These are phyloP conservation scores for Drosophila sucinea DNA, from an alignment of 1,140 invertebrate species.

Conservation along the genomic window DNA sequence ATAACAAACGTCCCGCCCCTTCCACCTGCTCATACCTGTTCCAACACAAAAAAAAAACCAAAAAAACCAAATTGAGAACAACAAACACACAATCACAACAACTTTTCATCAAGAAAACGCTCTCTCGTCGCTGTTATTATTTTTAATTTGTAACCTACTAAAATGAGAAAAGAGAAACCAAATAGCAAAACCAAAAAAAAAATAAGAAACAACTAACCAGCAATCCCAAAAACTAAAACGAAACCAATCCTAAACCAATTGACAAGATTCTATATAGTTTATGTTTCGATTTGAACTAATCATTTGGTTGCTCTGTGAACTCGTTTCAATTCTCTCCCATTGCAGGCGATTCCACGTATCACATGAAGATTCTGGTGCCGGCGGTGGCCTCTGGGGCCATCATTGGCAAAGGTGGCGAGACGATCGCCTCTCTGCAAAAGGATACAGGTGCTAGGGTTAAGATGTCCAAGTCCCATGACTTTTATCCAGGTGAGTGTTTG, in stretches of 20 bases:
- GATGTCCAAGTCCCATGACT: conserved; percentile 99
- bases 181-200: conserved; percentile 17
- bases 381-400: conserved; percentile 98
- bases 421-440: conserved; percentile 98
- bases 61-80: background rate
- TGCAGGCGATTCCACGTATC: conserved; percentile 90
- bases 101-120: conserved; percentile 25
- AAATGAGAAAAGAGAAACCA: conserved; percentile 26
- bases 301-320: conserved; percentile 44
- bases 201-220: conserved; percentile 14
- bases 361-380: conserved; percentile 98
- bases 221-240: conserved; percentile 12
- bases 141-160: conserved; percentile 73
- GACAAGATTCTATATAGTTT: conserved; percentile 21
- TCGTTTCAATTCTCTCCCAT: conserved; percentile 49
- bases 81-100: conserved; percentile 18
- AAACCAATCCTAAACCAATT: conserved; percentile 26
- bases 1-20: conserved; percentile 24
- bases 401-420: conserved; percentile 98
- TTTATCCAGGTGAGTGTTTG: conserved; percentile 93
- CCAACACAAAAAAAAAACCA: conserved; percentile 18
- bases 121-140: conserved; percentile 72
- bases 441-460: conserved; percentile 97
- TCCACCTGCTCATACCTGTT: conserved; percentile 39
- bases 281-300: conserved; percentile 39